These are phyloP conservation scores for Dendrocincla tyrannina DNA, from an alignment of 2,797 vertebrate genomes.

Conservation along the genomic window DNA sequence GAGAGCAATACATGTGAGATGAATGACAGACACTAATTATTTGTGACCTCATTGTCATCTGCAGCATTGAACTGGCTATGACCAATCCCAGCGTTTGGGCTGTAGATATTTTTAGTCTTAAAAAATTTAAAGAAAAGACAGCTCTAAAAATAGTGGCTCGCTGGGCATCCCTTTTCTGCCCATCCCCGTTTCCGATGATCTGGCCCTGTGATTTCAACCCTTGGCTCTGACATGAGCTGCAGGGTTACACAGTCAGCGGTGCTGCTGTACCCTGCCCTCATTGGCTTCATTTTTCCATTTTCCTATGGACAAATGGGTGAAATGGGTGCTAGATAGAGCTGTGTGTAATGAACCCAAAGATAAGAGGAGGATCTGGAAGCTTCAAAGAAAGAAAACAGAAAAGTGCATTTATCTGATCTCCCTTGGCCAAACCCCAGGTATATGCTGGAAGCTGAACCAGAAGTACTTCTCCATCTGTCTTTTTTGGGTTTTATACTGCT, in stretches of 20 bases:
- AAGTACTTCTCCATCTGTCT: not conserved
- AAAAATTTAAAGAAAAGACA: not conserved
- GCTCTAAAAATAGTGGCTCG: not conserved
- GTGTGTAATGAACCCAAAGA: not conserved
- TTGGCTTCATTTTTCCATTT: not conserved
- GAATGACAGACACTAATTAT: slow-evolving; percentile 49
- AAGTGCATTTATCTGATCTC: not conserved
- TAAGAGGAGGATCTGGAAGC: not conserved
- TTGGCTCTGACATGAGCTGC: not conserved
- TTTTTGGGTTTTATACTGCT: not conserved
- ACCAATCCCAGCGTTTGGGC: not conserved
- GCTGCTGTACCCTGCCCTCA: not conserved
- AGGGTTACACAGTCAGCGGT: not conserved
- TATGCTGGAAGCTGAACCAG: not conserved
- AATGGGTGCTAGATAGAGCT: not conserved
- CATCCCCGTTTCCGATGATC: not conserved
- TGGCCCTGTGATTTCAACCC: not conserved
- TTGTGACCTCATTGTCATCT: slow-evolving; percentile 59
- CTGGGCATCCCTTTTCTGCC: not conserved
- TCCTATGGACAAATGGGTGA: not conserved
- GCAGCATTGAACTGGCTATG: not conserved
- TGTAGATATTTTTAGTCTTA: slow-evolving; percentile 1
- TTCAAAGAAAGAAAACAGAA: not conserved
- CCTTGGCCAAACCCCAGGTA: not conserved
- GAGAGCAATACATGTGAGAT: slow-evolving; percentile 22